Evolutionary conservation across 2,113 vertebrate genomes (phyloP), one percentile per base, ranked within the genome.

Genomic region (Ranitomeya variabilis): DNA sequence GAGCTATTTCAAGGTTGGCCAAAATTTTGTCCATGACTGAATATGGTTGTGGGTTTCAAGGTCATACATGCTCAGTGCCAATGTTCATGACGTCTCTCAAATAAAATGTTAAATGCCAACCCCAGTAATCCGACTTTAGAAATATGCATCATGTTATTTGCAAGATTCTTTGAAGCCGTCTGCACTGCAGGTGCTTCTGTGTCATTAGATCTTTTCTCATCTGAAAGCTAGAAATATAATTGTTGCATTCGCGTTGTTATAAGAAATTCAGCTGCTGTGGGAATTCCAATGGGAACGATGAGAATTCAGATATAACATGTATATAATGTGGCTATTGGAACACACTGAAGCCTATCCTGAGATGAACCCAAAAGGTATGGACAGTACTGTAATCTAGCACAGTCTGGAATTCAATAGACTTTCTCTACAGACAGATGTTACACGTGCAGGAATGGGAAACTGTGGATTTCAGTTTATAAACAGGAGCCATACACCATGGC

Each of bases 241-340:
- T 26, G 14, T 80, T 80, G 13, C 59, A 21, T 59, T n/a, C 19
- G 45, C 45, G 0, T 52, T 0, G 0, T 57, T 57, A 14, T 11
- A 54, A 23, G 21, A n/a, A n/a, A 13, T 80, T 57, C 54, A 23
- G 78, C 78, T 26, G 78, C 78, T 80, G 52, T 59, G 54, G 57
- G 4, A 62, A 13, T 51, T 51, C 45, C 62, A 83, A 51, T 23
- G 62, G 81, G 37, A 83, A 83, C 8, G 16, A 15, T 52, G 81
- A 52, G 19, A 83, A 67, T 67, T 83, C 60, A 64, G 54, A 67
- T 45, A 52, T 13, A 67, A 67, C 60, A 52, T 52, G 19, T 66
- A 51, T n/a, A 83, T 66, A 45, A 13, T 52, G 81, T 51, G 19
- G 6, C 21, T 85, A 31, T 57, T 85, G 83, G 67, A 84, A 71